Evolutionary conservation across 2,888 invertebrate genomes (phyloP).

Genomic region (Melinaea marsaeus): DNA sequence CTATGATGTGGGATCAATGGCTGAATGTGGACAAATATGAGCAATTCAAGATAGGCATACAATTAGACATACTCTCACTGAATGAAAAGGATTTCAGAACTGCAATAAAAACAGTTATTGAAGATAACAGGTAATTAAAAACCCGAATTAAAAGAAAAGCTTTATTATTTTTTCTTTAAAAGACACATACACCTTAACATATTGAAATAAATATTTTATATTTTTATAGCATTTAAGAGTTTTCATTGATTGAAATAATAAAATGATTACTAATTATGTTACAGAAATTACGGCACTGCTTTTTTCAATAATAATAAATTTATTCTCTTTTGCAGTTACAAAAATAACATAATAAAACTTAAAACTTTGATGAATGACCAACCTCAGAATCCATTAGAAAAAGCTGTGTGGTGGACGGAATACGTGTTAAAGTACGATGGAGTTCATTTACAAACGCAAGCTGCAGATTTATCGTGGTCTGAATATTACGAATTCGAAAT

Average conservation of each 20-base stretch:
- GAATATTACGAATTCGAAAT: slow-evolving; percentile 31
- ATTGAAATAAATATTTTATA: no score
- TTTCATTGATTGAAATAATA: no score
- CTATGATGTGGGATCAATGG: slow-evolving; percentile 59
- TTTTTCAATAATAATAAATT: no score
- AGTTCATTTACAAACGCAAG: slow-evolving; percentile 35
- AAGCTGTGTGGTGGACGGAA: slow-evolving; percentile 46
- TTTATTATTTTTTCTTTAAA: no score
- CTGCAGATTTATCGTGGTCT: slow-evolving; percentile 37
- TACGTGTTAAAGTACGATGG: slow-evolving; percentile 39
- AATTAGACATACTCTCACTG: slow-evolving; percentile 40
- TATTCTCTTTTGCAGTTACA: no score
- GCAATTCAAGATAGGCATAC: slow-evolving; percentile 43
- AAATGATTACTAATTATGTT: no score
- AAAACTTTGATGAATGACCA: no score
- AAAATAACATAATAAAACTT: no score
- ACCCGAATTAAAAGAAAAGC: no score
- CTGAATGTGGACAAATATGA: slow-evolving; percentile 48
- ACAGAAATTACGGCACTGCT: no score
- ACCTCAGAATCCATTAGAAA: slow-evolving; percentile 35
- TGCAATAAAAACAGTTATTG: slow-evolving; percentile 37
- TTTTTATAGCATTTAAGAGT: no score
- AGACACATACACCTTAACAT: no score
- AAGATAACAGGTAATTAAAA: slow-evolving; percentile 36
- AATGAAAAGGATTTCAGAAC: slow-evolving; percentile 37